Evolutionary conservation across 1,140 invertebrate species (phyloP), one percentile per base, ranked within the genome.

Genomic region (Callitettix versicolor): DNA sequence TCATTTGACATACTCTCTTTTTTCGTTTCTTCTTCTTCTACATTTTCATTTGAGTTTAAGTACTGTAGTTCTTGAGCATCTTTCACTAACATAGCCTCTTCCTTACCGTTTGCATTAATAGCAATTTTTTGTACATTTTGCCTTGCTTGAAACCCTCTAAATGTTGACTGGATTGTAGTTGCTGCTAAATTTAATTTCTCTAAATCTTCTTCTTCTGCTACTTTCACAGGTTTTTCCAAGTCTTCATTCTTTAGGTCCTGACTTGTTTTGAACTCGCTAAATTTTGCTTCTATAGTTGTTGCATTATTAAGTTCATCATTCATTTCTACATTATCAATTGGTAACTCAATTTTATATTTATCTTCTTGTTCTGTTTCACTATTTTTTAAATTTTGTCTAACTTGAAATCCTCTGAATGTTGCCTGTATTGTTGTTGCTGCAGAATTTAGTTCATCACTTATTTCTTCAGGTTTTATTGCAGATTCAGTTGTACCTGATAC

Each of bases 261-360:
- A 50, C 84, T 68, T 1, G 82, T 78, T 53, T 79, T 74, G 62
- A 84, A 85, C 1, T 83, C 84, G 43, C 82, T 73, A 66, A 81
- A 86, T 47, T 78, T 76, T 26, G 84, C 82, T 67, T 87, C 85
- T 48, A 88, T 86, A 64, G 80, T 85, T 42, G 53, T 50, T 34
- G 54, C 63, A 11, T 21, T 76, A 1, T 17, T 41, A 24, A 20
- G 43, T 52, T 38, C 55, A 48, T 36, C 58, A 51, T 38, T 30
- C 9, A 30, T 30, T 42, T 59, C 55, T 17, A 55, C 48, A 14
- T 53, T 3, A 34, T 53, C 50, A 7, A 50, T 41, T 11, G 60
- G 53, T 17, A 53, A 21, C n/a, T 21, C 42, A n/a, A 24, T 50
- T 14, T 40, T 21, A 3, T 30, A 15, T 41, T 48, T 20, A 18